phyloP scores from a whole-genome alignment of 2,888 invertebrate genomes.

The Apoderus coryli region DNA sequence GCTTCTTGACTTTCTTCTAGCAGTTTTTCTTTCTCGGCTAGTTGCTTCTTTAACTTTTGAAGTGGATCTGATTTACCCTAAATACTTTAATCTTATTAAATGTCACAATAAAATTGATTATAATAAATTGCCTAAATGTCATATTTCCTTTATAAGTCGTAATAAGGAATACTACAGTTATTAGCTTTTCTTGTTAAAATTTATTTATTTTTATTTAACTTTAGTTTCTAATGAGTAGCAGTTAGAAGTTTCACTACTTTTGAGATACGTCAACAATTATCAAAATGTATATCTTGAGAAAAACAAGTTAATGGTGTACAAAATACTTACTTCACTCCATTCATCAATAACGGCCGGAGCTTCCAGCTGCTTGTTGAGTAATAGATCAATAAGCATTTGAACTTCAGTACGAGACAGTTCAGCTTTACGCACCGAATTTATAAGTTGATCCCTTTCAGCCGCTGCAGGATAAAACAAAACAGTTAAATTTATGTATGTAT shows the following conservation, averaged over 20 bases:
- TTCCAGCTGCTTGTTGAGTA: conserved; percentile 78
- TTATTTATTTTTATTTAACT: neutral
- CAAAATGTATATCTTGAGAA: too few species aligned
- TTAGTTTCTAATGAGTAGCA: neutral
- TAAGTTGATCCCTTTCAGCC: conserved; percentile 52
- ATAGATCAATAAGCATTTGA: conserved; percentile 75
- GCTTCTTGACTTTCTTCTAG: conserved; percentile 61
- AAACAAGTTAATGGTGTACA: too few species aligned
- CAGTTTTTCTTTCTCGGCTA: conserved; percentile 74
- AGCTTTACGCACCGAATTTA: conserved; percentile 55
- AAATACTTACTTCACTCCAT: conserved; percentile 58
- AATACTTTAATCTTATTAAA: conserved; percentile 4
- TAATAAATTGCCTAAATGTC: too few species aligned
- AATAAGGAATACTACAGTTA: too few species aligned
- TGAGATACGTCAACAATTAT: too few species aligned
- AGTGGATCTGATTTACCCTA: conserved; percentile 72
- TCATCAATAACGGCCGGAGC: conserved; percentile 60
- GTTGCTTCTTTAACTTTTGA: conserved; percentile 72
- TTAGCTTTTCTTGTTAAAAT: conserved; percentile 2
- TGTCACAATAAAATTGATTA: too few species aligned
- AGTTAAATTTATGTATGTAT: conserved; percentile 4
- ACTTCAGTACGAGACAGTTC: conserved; percentile 76
- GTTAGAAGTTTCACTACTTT: too few species aligned
- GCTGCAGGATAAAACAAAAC: conserved; percentile 29
- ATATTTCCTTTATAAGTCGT: too few species aligned